Conservation (phyloP, 2,888 invertebrate genomes). For the Oxycera nigricornis region DNA sequence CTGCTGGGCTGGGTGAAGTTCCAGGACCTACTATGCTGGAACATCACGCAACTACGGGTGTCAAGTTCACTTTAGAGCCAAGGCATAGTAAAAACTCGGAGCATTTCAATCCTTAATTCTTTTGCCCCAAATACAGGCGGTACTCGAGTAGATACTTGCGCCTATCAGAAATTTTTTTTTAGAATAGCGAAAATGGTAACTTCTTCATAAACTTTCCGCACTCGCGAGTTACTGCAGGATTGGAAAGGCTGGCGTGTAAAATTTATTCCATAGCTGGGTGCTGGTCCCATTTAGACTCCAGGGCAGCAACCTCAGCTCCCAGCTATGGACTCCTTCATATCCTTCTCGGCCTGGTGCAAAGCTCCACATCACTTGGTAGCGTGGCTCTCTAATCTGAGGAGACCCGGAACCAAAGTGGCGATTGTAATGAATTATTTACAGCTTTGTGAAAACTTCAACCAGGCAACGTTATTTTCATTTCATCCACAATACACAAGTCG, state of each 20-base stretch:
- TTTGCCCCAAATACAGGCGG: not conserved
- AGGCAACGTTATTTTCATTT: constrained; percentile 27
- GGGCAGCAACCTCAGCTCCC: not conserved
- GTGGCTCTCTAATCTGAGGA: not conserved
- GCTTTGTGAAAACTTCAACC: constrained; percentile 30
- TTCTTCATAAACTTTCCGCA: constrained; percentile 18
- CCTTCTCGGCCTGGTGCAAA: no score
- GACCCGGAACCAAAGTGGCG: constrained; percentile 22
- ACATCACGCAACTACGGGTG: not conserved
- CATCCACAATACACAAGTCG: constrained; percentile 14
- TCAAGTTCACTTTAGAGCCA: not conserved
- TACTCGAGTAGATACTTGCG: not conserved
- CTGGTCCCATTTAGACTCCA: not conserved
- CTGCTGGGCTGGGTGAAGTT: no score
- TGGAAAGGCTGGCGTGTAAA: not conserved
- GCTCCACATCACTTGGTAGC: not conserved
- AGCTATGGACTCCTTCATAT: no score
- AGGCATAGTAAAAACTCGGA: not conserved
- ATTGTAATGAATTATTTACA: constrained; percentile 38
- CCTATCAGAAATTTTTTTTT: not conserved
- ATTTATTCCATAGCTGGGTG: not conserved
- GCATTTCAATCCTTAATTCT: not conserved
- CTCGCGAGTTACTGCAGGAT: not conserved
- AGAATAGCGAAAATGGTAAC: not conserved
- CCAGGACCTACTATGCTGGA: no score